Evolutionary conservation across 1,140 invertebrate genomes (phyloP).

Genomic region (Artemia franciscana): DNA sequence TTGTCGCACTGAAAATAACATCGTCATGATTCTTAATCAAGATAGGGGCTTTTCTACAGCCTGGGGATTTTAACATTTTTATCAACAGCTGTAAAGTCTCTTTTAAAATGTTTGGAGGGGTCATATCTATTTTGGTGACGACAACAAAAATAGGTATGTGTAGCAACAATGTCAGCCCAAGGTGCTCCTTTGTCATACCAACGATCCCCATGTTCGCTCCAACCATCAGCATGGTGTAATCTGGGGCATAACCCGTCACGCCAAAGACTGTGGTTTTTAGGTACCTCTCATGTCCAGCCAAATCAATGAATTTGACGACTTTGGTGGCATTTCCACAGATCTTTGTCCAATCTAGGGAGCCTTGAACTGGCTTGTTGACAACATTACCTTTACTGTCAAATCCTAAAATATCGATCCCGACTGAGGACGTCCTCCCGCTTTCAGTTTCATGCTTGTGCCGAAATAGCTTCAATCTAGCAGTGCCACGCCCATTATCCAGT

Average conservation of each 20-base stretch:
- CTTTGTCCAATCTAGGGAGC: constrained; percentile 91
- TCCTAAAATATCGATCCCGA: constrained; percentile 96
- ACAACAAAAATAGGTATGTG: constrained; percentile 99
- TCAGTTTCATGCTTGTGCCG: constrained; percentile 98
- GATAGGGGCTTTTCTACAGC: constrained; percentile 91
- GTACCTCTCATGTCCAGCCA: constrained; percentile 95
- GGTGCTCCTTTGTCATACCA: constrained; percentile 97
- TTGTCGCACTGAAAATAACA: constrained; percentile 91
- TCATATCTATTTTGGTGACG: constrained; percentile 76
- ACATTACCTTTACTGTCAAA: constrained; percentile 76
- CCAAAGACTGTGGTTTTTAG: constrained; percentile 97
- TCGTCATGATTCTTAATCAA: constrained; percentile 85
- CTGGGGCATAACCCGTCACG: constrained; percentile 96
- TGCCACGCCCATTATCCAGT: constrained; percentile 87
- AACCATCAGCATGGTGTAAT: constrained; percentile 99
- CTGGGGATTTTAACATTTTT: constrained; percentile 83
- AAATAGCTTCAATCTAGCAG: constrained; percentile 69
- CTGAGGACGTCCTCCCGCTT: constrained; percentile 88
- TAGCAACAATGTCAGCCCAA: constrained; percentile 79
- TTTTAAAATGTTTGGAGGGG: constrained; percentile 81
- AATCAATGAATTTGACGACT: constrained; percentile 91
- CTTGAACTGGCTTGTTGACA: constrained; percentile 91
- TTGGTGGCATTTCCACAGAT: constrained; percentile 95
- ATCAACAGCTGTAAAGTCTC: constrained; percentile 82
- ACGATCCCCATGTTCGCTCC: constrained; percentile 96